Percentiles rank a stretch among this genome's conserved stretches.
Evolutionary conservation across 2,797 vertebrate genomes (phyloP).

Genomic region (Sebastes wilsoni): DNA sequence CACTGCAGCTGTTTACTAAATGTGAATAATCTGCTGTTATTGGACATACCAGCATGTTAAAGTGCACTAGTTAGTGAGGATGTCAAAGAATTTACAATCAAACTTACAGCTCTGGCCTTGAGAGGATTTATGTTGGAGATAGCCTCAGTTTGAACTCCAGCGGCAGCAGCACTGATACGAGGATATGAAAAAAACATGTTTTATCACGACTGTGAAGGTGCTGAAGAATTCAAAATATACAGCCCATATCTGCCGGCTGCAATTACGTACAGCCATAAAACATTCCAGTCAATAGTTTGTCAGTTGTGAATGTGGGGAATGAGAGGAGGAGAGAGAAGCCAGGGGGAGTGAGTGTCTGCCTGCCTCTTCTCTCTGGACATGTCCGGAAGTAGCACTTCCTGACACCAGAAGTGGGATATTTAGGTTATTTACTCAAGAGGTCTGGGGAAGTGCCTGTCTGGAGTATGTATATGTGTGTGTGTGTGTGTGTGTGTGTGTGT

Average conservation of each 20-base stretch:
- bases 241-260: not conserved
- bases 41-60: not conserved
- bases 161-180: not conserved
- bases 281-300: not conserved
- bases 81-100: not conserved
- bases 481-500: slow-evolving; percentile 12
- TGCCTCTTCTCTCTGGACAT: slow-evolving; percentile 33
- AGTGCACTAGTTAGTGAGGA: not conserved
- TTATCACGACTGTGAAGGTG: not conserved
- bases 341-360: slow-evolving; percentile 35
- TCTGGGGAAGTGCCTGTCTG: slow-evolving; percentile 32
- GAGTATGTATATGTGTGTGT: slow-evolving; percentile 17
- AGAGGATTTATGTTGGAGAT: not conserved
- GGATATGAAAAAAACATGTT: not conserved
- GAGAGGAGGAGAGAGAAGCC: not conserved
- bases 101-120: not conserved
- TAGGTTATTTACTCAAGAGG: slow-evolving; percentile 62
- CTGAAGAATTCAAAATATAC: not conserved
- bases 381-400: slow-evolving; percentile 58
- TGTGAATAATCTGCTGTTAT: not conserved
- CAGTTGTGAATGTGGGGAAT: not conserved
- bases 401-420: slow-evolving; percentile 47
- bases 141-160: not conserved
- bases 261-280: not conserved
- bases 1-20: not conserved